A percentile compares a stretch with the other conserved stretches of the same genome.
Conservation (phyloP, 1,140 invertebrate genomes). For the Drosophila carrolli region DNA sequence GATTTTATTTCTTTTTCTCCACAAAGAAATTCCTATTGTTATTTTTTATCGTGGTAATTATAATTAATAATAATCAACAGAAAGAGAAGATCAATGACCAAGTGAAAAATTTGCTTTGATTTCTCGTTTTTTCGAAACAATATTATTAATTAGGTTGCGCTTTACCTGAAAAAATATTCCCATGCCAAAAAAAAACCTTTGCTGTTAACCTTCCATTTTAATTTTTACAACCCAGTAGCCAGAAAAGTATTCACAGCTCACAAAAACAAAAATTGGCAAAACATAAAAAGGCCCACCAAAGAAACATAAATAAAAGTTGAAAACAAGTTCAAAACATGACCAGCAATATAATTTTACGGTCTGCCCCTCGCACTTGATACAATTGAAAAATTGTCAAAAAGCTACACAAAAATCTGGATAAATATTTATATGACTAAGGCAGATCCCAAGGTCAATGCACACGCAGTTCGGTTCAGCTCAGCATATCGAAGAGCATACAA, state of each 20-base stretch:
- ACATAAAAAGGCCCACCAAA: slow-evolving; percentile 35
- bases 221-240: slow-evolving; percentile 40
- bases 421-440: slow-evolving; percentile 43
- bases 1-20: slow-evolving; percentile 21
- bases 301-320: slow-evolving; percentile 34
- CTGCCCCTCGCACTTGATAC: slow-evolving; percentile 50
- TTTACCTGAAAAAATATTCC: slow-evolving; percentile 13
- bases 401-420: slow-evolving; percentile 32
- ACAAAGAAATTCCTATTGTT: slow-evolving; percentile 17
- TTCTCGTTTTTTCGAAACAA: slow-evolving; percentile 40
- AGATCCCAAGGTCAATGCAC: slow-evolving; percentile 66
- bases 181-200: slow-evolving; percentile 2
- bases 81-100: slow-evolving; percentile 43
- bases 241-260: slow-evolving; percentile 41
- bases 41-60: slow-evolving; percentile 8
- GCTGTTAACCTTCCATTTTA: slow-evolving; percentile 44
- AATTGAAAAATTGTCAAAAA: slow-evolving; percentile 77
- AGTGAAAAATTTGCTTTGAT: slow-evolving; percentile 26
- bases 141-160: slow-evolving; percentile 6
- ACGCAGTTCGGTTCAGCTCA: slow-evolving; percentile 31
- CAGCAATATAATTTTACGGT: slow-evolving; percentile 69
- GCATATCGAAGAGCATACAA: slow-evolving; percentile 67
- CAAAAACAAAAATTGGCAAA: slow-evolving; percentile 62
- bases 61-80: slow-evolving; percentile 14
- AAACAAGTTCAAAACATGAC: slow-evolving; percentile 61